Percentiles rank a stretch among this genome's conserved stretches.
These are phyloP conservation scores for Neoniphon sammara DNA, from an alignment of 2,797 vertebrate species.

Conservation along the genomic window DNA sequence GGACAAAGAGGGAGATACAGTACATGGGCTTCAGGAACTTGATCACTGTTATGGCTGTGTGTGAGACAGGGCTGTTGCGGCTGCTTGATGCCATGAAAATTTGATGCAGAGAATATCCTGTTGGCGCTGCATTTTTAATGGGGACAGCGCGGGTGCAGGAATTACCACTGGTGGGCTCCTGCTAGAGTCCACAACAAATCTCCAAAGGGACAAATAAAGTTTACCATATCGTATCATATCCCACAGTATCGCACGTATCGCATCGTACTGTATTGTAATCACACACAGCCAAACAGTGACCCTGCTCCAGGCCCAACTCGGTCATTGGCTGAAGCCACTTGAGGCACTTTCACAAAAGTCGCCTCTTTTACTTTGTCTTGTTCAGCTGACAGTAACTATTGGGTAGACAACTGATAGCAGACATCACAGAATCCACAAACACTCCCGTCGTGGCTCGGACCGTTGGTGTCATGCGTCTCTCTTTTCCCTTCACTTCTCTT, in stretches of 20 bases:
- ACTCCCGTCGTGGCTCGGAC: slow-evolving; percentile 51
- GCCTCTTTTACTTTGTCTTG: slow-evolving; percentile 30
- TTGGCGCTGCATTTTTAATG: slow-evolving; percentile 80
- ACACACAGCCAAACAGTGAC: slow-evolving; percentile 26
- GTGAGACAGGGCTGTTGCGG: slow-evolving; percentile 58
- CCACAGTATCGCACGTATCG: no score
- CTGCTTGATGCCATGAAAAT: slow-evolving; percentile 77
- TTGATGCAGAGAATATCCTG: slow-evolving; percentile 81
- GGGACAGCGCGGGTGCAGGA: slow-evolving; percentile 59
- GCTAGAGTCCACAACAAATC: no score
- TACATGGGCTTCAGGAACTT: slow-evolving; percentile 46
- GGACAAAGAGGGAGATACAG: slow-evolving; percentile 3
- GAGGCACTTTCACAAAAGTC: slow-evolving; percentile 24
- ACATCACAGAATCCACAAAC: slow-evolving; percentile 43
- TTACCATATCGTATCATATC: no score
- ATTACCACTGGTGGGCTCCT: slow-evolving; percentile 62
- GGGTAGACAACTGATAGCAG: slow-evolving; percentile 14
- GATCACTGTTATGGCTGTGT: slow-evolving; percentile 50
- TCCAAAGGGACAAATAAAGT: no score
- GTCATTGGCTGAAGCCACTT: slow-evolving; percentile 34
- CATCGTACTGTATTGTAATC: no score
- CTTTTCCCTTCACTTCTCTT: slow-evolving; percentile 28
- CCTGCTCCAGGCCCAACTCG: slow-evolving; percentile 22
- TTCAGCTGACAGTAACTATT: not conserved
- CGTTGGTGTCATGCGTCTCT: slow-evolving; percentile 32